phyloP scores from a whole-genome alignment of 1,140 invertebrate genomes.

The Drosophila grimshawi region DNA sequence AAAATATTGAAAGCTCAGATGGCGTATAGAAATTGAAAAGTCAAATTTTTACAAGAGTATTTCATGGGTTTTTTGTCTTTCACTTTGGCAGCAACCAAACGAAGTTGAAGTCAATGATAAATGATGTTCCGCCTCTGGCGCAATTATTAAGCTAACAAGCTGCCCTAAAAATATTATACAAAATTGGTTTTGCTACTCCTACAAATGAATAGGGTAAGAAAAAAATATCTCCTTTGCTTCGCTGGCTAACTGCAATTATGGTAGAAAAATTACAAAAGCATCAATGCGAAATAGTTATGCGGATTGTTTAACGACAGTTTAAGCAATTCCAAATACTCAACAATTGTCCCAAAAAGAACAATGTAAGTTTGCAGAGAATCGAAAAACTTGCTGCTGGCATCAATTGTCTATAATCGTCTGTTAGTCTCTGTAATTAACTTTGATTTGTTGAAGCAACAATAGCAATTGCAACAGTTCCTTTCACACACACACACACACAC shows the following conservation, averaged over 20 bases:
- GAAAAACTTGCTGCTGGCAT: not conserved
- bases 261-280: not conserved
- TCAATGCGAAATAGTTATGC: conserved; percentile 9
- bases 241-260: too few relatives aligned
- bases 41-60: too few relatives aligned
- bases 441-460: conserved; percentile 29
- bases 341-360: conserved; percentile 8
- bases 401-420: conserved; percentile 23
- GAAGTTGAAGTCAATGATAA: too few relatives aligned
- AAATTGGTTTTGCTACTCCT: too few relatives aligned
- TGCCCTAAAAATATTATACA: too few relatives aligned
- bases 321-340: conserved; percentile 5
- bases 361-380: not conserved
- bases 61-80: too few relatives aligned
- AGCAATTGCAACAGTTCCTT: conserved; percentile 11
- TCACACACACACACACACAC: conserved; percentile 11
- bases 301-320: conserved; percentile 17
- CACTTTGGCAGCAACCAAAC: too few relatives aligned
- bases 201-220: too few relatives aligned
- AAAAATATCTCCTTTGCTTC: too few relatives aligned
- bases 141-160: too few relatives aligned
- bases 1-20: not conserved
- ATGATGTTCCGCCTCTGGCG: too few relatives aligned
- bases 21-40: too few relatives aligned
- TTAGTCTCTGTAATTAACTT: conserved; percentile 38